Base-by-base conservation (phyloP, 2,797 vertebrate species). In the Tiaroga cobitis region DNA sequence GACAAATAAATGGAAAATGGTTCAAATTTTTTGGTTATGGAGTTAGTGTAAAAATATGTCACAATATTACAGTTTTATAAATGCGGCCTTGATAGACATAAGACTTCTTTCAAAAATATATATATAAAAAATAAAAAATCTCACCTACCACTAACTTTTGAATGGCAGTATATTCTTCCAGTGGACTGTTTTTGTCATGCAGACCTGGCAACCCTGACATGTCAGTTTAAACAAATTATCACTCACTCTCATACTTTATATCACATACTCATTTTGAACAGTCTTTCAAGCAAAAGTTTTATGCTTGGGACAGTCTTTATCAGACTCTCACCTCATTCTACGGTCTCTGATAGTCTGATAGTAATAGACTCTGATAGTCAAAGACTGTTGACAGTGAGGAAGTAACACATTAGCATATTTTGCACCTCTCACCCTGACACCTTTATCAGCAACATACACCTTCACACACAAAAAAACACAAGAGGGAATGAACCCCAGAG, bases 401-500 rank as follows among this genome's bases (percentile, higher is more conserved):
- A 83, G 61, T 77, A 51, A 68, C 73, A 83, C 73, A 54, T 83
- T 54, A 29, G 4, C 19, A 39, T 29, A 41, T 63, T 61, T 82
- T 67, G 72, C 69, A 63, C 43, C 4, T 74, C 49, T 51, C 26
- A 32, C 51, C 46, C 69, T 54, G 18, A 74, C 74, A 86, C 15
- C 46, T 49, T 76, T 70, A 56, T 83, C 37, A 77, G 78, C 34
- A 72, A 68, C 56, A 63, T 68, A 70, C 34, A 80, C 75, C 67
- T 56, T 61, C 73, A 51, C 43, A 56, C 68, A 73, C 26, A 63
- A 8, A 67, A 29, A 43, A 7, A 37, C 54, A 24, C 61, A 77
- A 54, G 78, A 67, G n/a, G 51, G 75, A 87, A 78, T 68, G 65
- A 91, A 85, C 85, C 24, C 88, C 75, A 89, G 86, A 86, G 63